Evolutionary conservation across 2,888 invertebrate species (phyloP).

Genomic region (Microctonus brassicae): DNA sequence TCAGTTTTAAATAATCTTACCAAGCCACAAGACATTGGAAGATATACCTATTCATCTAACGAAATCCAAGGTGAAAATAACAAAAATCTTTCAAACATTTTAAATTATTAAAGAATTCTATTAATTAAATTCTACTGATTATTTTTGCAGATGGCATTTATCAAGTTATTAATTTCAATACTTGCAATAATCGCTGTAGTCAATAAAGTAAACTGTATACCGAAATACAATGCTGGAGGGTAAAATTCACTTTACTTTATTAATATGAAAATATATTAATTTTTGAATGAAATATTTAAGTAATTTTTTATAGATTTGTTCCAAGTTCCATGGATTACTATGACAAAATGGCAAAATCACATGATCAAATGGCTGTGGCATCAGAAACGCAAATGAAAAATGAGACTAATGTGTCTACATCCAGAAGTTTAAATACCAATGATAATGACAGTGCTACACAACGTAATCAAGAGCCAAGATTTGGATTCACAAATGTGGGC

Average conservation of each 20-base stretch:
- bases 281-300: background rate
- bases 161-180: slow-evolving; percentile 35
- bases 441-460: slow-evolving; percentile 55
- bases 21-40: background rate
- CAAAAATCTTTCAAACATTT: background rate
- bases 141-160: slow-evolving; percentile 42
- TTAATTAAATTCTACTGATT: background rate
- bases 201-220: slow-evolving; percentile 51
- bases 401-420: slow-evolving; percentile 44
- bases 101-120: background rate
- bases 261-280: background rate
- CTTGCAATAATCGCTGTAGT: slow-evolving; percentile 42
- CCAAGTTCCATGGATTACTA: slow-evolving; percentile 67
- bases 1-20: slow-evolving; percentile 14
- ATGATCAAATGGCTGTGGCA: slow-evolving; percentile 62
- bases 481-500: slow-evolving; percentile 67
- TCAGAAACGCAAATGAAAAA: slow-evolving; percentile 56
- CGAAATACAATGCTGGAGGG: slow-evolving; percentile 64
- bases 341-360: slow-evolving; percentile 57
- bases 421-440: slow-evolving; percentile 47
- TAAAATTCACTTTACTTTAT: slow-evolving; percentile 42
- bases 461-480: slow-evolving; percentile 65
- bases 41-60: background rate
- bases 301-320: slow-evolving; percentile 62
- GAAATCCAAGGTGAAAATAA: background rate